Base-by-base conservation (phyloP, 2,797 vertebrate genomes). In the Falco peregrinus region DNA sequence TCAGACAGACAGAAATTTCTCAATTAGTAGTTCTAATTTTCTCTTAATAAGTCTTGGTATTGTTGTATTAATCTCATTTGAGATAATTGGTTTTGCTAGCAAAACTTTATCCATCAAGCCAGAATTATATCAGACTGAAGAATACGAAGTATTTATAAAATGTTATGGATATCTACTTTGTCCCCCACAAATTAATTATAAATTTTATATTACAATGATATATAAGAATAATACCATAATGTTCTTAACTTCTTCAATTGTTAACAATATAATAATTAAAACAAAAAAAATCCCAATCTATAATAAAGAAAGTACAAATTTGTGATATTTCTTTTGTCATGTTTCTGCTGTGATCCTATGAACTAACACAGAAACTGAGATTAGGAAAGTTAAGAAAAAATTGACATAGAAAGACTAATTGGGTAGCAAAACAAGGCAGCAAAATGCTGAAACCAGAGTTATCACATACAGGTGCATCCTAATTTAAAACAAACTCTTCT, bases 401-500 rank as follows among this genome's bases (percentile, higher is more conserved):
- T 45, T 87, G n/a, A 45, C 67, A 88, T 53, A 39, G 70, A 94
- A 91, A 47, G 39, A 6, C 53, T 92, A 89, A 87, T 80, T 91
- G 64, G 64, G 41, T 76, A 87, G 48, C 39, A 89, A 86, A 95
- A 35, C 33, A 45, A 92, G 51, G 67, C 45, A 74, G 47, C 68
- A 93, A 95, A 95, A 77, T 91, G 41, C 57, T 92, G 84, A 95
- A 81, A 51, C 69, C 37, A 51, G 94, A 89, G 63, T 76, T 96
- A 80, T 84, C 25, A 76, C 59, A 29, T 89, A 77, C 83, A 92
- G 90, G 57, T 87, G 69, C 48, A 63, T 79, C 37, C 71, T 90
- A 73, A 69, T 80, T 95, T 92, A 81, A 96, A 90, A 84, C n/a
- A 50, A 84, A 76, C 83, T 85, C 35, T 86, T 81, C 33, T 83